Evolutionary conservation across 1,140 invertebrate species (phyloP).

Genomic region (Brachionus calyciflorus): DNA sequence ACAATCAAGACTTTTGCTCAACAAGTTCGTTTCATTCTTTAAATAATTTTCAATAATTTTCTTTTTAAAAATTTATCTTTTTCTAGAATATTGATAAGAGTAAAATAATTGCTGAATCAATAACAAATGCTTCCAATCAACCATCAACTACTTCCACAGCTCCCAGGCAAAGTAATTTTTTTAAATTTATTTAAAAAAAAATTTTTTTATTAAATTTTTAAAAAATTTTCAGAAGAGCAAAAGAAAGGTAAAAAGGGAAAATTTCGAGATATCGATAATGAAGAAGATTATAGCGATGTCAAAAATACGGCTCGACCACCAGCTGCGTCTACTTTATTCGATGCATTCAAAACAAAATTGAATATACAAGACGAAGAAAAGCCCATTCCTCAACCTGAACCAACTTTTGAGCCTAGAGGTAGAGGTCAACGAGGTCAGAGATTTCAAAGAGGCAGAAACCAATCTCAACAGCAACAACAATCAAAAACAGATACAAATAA

Average conservation of each 20-base stretch:
- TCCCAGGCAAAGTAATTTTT: background rate
- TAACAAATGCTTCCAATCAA: background rate
- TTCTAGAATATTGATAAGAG: conserved; percentile 32
- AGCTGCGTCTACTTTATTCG: background rate
- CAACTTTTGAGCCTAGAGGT: background rate
- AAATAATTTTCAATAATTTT: too few relatives aligned
- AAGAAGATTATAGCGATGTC: conserved; percentile 26
- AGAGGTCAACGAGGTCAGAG: background rate
- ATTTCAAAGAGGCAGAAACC: background rate
- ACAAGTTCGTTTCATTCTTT: too few relatives aligned
- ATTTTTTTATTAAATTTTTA: background rate
- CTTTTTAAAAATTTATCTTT: too few relatives aligned
- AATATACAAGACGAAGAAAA: conserved; percentile 9
- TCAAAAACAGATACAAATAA: background rate
- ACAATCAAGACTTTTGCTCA: conserved; percentile 5
- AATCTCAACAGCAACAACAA: background rate
- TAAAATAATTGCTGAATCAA: background rate
- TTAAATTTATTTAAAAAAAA: background rate
- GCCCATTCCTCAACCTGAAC: background rate
- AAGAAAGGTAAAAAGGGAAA: conserved; percentile 23
- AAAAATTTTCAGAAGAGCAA: background rate
- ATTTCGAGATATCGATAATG: conserved; percentile 27
- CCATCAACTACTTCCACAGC: background rate
- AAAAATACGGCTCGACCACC: conserved; percentile 31
- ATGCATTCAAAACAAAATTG: conserved; percentile 12